Evolutionary conservation across 2,888 invertebrate genomes (phyloP), one percentile per base, ranked within the genome.

Genomic region (Drosophila gaucha): DNA sequence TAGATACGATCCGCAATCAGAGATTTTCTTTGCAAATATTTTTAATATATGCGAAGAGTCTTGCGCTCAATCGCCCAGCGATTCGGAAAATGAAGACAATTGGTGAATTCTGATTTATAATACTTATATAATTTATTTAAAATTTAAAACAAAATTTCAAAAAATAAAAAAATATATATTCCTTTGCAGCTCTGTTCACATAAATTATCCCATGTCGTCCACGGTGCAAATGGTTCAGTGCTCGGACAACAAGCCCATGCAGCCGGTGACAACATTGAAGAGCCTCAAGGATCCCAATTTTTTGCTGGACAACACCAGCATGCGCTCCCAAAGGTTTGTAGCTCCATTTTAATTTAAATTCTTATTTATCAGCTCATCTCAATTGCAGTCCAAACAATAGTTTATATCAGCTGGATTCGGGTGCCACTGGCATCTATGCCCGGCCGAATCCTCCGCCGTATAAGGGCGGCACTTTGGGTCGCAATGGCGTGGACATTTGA

Each of bases 1-100:
- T 65, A 87, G 63, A 94, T 95, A 92, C 66, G 95, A 95, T 92
- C 93, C 93, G 52, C 93, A 93, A 66, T 95, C 95, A 56, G 94
- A 95, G 85, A 92, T 92, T 86, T 96, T 94, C 92, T 93, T 96
- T 91, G 92, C 94, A 74, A 94, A 94, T 88, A 93, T 96, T 88
- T 95, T 94, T 93, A 95, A 95, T 90, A 93, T 95, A 89, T 96
- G 95, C 92, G 94, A 94, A 89, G 95, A 95, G 89, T 82, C 87
- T 43, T 88, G 87, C 67, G 76, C 62, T 16, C 74, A 66, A 66
- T 38, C 56, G 44, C 63, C 65, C 52, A 71, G 46, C 52, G 78
- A 79, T 47, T 78, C 78, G 39, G 77, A 75, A 33, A 46, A 74
- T 58, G 75, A 79, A 36, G 77, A 71, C 30, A 65, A 74, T 59